phyloP scores from a whole-genome alignment of 2,888 invertebrate genomes.

The Folsomia candida region DNA sequence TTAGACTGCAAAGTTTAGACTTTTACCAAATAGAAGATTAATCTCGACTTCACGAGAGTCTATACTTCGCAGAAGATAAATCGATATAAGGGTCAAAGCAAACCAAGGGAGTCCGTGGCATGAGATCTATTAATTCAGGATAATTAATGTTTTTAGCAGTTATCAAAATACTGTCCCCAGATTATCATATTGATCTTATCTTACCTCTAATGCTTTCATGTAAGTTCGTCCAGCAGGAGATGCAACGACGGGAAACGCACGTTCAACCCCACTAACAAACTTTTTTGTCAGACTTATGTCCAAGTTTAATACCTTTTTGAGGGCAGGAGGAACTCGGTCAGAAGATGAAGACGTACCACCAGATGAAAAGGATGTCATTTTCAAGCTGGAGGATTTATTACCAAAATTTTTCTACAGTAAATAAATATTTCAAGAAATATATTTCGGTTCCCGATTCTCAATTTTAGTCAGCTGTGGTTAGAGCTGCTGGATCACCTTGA shows the following conservation, averaged over 20 bases:
- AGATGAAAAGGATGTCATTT: no score
- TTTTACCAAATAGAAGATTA: slow-evolving; percentile 77
- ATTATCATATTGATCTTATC: background rate
- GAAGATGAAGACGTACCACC: no score
- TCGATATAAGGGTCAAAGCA: slow-evolving; percentile 70
- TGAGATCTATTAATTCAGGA: slow-evolving; percentile 63
- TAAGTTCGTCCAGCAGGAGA: slow-evolving; percentile 54
- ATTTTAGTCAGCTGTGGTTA: no score
- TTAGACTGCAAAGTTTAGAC: background rate
- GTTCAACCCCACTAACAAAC: slow-evolving; percentile 54
- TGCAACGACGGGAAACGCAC: slow-evolving; percentile 51
- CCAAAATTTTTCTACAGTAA: no score
- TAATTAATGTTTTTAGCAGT: background rate
- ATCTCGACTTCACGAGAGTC: slow-evolving; percentile 75
- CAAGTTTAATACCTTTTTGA: slow-evolving; percentile 53
- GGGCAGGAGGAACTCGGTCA: slow-evolving; percentile 50
- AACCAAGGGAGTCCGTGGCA: slow-evolving; percentile 90
- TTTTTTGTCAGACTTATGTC: slow-evolving; percentile 55
- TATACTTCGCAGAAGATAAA: slow-evolving; percentile 71
- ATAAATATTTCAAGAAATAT: no score
- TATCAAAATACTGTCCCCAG: background rate
- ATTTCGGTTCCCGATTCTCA: no score
- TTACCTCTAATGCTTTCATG: slow-evolving; percentile 60
- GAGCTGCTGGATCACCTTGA: no score
- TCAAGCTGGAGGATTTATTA: no score